phyloP scores from a whole-genome alignment of 2,888 invertebrate genomes.

The Rotaria macrura region DNA sequence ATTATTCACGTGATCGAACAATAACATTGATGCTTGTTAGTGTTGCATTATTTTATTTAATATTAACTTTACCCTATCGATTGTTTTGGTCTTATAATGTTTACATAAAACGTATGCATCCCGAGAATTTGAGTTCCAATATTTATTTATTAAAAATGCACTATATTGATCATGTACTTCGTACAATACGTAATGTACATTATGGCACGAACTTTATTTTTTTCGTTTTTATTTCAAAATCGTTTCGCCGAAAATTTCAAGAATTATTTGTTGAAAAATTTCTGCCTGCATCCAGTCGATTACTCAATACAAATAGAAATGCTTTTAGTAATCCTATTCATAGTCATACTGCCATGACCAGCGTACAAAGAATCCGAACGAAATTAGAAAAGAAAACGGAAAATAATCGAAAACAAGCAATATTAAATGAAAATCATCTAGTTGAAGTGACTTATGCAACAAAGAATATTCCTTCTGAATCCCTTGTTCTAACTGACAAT shows the following conservation, averaged over 20 bases:
- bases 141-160: not conserved
- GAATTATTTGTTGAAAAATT: not conserved
- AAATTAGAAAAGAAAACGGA: too few species aligned
- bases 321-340: not conserved
- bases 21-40: not conserved
- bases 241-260: not conserved
- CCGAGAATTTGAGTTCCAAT: not conserved
- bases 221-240: not conserved
- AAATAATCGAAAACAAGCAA: too few species aligned
- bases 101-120: not conserved
- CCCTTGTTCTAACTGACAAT: too few species aligned
- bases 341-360: not conserved
- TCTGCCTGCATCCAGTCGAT: not conserved
- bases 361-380: too few species aligned
- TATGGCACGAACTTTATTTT: constrained; percentile 4
- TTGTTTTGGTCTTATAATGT: constrained; percentile 11
- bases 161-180: constrained; percentile 1
- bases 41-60: not conserved
- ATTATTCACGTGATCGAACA: not conserved
- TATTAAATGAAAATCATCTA: too few species aligned
- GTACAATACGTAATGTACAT: not conserved
- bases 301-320: not conserved
- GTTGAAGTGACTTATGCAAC: too few species aligned
- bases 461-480: too few species aligned
- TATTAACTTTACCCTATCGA: not conserved